Evolutionary conservation across 2,888 invertebrate genomes (phyloP), one percentile per base, ranked within the genome.

Genomic region (Boloria euphrosyne): DNA sequence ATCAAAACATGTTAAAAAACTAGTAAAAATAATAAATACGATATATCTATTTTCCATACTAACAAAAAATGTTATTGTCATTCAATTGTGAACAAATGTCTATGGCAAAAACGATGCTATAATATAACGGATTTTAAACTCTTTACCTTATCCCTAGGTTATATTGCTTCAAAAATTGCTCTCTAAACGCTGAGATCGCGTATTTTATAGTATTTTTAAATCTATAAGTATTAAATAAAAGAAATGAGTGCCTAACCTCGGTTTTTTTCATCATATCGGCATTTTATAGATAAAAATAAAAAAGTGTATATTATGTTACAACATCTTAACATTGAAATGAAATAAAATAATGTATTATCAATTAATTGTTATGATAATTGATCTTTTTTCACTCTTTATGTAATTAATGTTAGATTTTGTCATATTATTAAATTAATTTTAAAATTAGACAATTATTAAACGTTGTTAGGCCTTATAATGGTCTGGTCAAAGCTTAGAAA

Each of bases 181-280:
- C 68, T 54, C 43, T 67, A 64, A 55, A 57, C 43, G 47, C 18
- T 47, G 18, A 16, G 31, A 65, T 22, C 14, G 68, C 51, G 46
- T 62, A 62, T 66, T 66, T 62, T 60, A 68, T 68, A 59, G 62
- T 65, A 59, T 57, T 66, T 57, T 66, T 62, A 55, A 66, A 66
- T 61, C 59, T 58, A 57, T 51, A 49, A 59, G 38, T 53, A 66
- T 13, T 57, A 51, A 53, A 66, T 62, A 51, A 43, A 57, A 43
- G 62, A 52, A 57, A 44, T 66, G 44, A 38, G 31, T 38, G 31
- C 31, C 31, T 38, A 7, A 38, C 10, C 31, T 38, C 10, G 7
- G 31, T 38, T 38, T 10, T 10, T 38, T 38, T 38, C 31, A 38
- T 7, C 10, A 10, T 38, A 10, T 38, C 7, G 10, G 31, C 31